Evolutionary conservation across 2,888 invertebrate genomes (phyloP).

Genomic region (Antheraea yamamai): DNA sequence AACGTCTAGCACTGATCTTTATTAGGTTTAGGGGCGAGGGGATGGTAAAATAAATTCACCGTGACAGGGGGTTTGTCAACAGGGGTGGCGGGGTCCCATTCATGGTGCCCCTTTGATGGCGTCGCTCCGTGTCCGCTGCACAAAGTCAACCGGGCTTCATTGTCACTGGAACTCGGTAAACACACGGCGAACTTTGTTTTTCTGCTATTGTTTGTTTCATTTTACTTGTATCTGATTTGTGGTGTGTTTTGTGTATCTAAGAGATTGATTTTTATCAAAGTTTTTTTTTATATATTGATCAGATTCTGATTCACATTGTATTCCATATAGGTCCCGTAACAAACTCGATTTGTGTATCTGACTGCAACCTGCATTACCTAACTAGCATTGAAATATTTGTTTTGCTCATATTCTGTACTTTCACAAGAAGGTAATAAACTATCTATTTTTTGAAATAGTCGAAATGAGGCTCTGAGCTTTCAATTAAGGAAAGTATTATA

Average conservation of each 20-base stretch:
- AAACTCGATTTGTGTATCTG: too few relatives aligned
- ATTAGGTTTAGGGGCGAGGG: constrained; percentile 40
- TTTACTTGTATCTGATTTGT: constrained; percentile 19
- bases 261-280: constrained; percentile 1
- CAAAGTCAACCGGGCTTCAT: constrained; percentile 54
- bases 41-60: constrained; percentile 34
- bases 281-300: background rate
- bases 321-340: background rate
- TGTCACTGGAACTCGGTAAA: constrained; percentile 55
- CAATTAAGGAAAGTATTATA: too few relatives aligned
- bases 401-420: too few relatives aligned
- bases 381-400: too few relatives aligned
- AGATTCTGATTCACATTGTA: background rate
- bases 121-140: constrained; percentile 65
- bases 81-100: constrained; percentile 46
- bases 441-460: too few relatives aligned
- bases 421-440: too few relatives aligned
- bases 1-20: constrained; percentile 40
- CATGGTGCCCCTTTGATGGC: constrained; percentile 59
- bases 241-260: constrained; percentile 6
- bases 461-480: too few relatives aligned
- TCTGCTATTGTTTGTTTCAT: constrained; percentile 13
- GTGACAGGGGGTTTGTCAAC: constrained; percentile 46
- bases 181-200: constrained; percentile 36
- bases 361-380: too few relatives aligned